These are phyloP conservation scores for Amiota communis DNA, from an alignment of 2,888 invertebrate species.

Conservation along the genomic window DNA sequence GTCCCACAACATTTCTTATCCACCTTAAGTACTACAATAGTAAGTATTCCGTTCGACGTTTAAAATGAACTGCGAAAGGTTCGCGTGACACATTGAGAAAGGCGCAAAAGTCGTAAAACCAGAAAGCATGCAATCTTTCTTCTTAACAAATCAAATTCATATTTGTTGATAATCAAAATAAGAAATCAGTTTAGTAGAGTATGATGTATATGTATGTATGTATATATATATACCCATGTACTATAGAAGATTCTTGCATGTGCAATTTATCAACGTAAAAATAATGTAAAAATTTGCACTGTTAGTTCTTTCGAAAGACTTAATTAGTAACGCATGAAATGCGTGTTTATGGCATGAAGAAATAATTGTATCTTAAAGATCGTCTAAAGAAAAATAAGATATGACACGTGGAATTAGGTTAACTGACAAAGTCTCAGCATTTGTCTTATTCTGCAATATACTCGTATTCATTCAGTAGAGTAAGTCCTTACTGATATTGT, in stretches of 20 bases:
- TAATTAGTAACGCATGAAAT: conserved; percentile 16
- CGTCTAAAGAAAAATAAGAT: no score
- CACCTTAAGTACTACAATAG: no score
- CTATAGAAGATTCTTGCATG: not conserved
- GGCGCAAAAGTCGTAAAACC: conserved; percentile 6
- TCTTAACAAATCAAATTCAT: conserved; percentile 3
- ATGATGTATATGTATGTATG: not conserved
- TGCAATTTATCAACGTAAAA: conserved; percentile 17
- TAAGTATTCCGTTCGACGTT: no score
- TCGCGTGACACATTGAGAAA: conserved; percentile 13
- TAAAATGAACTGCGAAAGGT: not conserved
- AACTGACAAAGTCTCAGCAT: no score
- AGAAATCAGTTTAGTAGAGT: not conserved
- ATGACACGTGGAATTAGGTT: no score
- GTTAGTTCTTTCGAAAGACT: not conserved
- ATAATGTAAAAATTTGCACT: conserved; percentile 2
- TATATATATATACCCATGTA: not conserved
- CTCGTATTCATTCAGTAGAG: no score
- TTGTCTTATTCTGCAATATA: no score
- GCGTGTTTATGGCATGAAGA: not conserved
- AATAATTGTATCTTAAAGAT: no score
- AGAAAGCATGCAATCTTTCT: conserved; percentile 12
- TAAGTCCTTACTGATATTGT: no score
- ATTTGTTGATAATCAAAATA: conserved; percentile 5
- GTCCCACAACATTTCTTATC: not conserved